Base-by-base conservation (phyloP, 2,113 vertebrate species). In the Eurypyga helias region DNA sequence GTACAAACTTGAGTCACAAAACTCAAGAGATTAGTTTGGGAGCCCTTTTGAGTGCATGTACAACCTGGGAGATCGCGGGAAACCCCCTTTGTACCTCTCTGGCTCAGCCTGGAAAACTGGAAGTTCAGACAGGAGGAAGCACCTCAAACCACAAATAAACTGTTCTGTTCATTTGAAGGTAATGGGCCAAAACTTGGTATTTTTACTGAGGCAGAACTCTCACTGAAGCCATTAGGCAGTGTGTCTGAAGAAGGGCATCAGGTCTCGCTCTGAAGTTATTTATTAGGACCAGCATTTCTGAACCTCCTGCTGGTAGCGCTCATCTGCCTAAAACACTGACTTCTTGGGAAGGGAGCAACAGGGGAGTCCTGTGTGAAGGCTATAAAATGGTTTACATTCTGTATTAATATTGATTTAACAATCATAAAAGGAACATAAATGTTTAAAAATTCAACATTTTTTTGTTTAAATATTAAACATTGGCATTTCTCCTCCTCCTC, bases 401-500 rank as follows among this genome's bases (percentile, higher is more conserved):
- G n/a, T 81, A 16, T 91, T 75, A 93, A 89, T 84, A 78, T 72
- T 87, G 93, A 96, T 95, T 94, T 95, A 96, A 89, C 73, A 87
- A 57, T 95, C 91, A 92, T 97, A 97, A 96, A 97, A 95, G 80
- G 83, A 93, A 75, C 89, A 61, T 71, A 70, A 79, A 69, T 96
- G 93, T 97, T 97, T 97, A 51, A 78, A 95, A 95, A 82, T 96
- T 46, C 96, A 97, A 93, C 45, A 24, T 70, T 72, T 90, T 87
- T 91, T 72, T 88, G 70, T 97, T 97, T 97, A 96, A 95, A 92
- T 96, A 85, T 96, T 93, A 97, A 97, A 95, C 90, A 89, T 64
- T 65, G 83, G 23, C 21, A 21, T 93, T 96, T 95, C 77, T 97
- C 69, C 57, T 96, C 69, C 57, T 96, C 89, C 66, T 93, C 90